Base-by-base conservation (phyloP, 2,888 invertebrate species). In the Drosophila parthenogenetica region DNA sequence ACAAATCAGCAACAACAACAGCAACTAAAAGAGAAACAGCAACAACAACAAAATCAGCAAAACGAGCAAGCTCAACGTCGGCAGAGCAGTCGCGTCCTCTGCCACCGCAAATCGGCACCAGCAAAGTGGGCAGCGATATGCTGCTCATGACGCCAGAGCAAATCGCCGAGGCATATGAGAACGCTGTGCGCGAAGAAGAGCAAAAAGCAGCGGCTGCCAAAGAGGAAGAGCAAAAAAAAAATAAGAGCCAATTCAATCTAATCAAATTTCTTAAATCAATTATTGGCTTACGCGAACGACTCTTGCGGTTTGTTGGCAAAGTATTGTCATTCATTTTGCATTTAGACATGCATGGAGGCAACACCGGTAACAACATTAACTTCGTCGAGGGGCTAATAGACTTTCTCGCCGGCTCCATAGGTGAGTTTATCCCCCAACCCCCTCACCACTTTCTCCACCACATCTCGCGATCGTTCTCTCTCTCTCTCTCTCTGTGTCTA, bases 391-490 rank as follows among this genome's bases (percentile, higher is more conserved):
- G 88, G 17, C 70, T 88, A 13, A 96, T 97, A 86, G 97, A 97
- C 92, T 96, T 97, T 84, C 93, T 94, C 16, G 96, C 96, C 71
- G 97, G 97, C 74, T 97, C 97, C 45, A 91, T 97, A 75, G 97
- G 97, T 97, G 93, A 93, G 90, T 81, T 11, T 13, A 4, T 5
- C 13, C 35, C 13, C 3, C 13, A 8, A 0, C 1, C 35, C 35
- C 35, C 11, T 0, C 13, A 13, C 35, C n/a, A n/a, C n/a, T n/a
- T n/a, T n/a, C n/a, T n/a, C n/a, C n/a, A n/a, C n/a, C n/a, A n/a
- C n/a, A n/a, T 13, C 4, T 35, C 13, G 1, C 35, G 29, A 29
- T 29, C 29, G 8, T 29, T 8, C 35, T 35, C 35, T 13, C 35
- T 35, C 35, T 2, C 32, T 32, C 32, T 3, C 35, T 35, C 13